phyloP scores from a whole-genome alignment of 2,888 invertebrate species.

The Drosophila aldrichi region DNA sequence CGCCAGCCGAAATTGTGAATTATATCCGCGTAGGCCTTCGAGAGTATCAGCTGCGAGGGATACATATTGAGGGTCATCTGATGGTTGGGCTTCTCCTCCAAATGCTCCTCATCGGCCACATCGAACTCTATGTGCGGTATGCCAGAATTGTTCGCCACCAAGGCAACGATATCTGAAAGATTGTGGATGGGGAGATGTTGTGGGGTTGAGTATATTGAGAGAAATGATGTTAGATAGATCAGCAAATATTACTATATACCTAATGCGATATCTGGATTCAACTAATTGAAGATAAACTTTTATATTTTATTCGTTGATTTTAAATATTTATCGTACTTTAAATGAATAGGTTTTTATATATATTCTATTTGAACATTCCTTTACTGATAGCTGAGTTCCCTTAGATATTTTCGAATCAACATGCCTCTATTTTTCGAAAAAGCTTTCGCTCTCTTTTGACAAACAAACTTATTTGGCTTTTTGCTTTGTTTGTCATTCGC shows the following conservation, averaged over 20 bases:
- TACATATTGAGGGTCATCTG: slow-evolving; percentile 89
- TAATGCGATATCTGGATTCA: no score
- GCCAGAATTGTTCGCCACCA: slow-evolving; percentile 88
- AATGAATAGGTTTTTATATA: no score
- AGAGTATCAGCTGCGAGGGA: slow-evolving; percentile 88
- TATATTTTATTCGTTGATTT: no score
- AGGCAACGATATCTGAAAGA: slow-evolving; percentile 83
- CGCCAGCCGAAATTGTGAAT: slow-evolving; percentile 91
- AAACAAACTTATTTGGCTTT: slow-evolving; percentile 41
- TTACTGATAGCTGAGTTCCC: neutral
- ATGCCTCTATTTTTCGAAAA: no score
- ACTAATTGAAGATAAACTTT: no score
- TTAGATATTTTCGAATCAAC: neutral
- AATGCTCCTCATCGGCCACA: slow-evolving; percentile 86
- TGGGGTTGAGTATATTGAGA: neutral
- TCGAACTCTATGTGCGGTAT: slow-evolving; percentile 88
- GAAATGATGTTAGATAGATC: no score
- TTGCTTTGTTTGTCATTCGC: slow-evolving; percentile 24
- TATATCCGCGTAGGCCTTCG: slow-evolving; percentile 90
- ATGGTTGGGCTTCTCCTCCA: slow-evolving; percentile 85
- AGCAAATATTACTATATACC: no score
- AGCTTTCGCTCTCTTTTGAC: slow-evolving; percentile 40
- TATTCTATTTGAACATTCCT: no score
- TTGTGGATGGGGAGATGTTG: neutral
- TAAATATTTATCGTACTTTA: no score